Evolutionary conservation across 1,140 invertebrate species (phyloP).

Genomic region (Argopecten irradians): DNA sequence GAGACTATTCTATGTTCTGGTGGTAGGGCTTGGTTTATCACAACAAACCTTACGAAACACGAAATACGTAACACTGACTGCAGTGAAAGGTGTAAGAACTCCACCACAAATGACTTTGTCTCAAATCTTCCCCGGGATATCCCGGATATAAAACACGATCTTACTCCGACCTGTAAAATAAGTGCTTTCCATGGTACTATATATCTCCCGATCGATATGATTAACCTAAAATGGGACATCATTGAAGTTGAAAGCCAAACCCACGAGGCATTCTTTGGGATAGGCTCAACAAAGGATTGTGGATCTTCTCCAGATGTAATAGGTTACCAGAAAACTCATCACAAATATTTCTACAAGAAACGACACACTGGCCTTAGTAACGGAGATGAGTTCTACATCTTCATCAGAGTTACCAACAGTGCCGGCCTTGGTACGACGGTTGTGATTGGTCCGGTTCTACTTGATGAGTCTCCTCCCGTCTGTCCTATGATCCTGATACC

Average conservation of each 20-base stretch:
- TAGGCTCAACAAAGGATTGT: constrained; percentile 24
- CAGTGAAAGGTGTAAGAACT: constrained; percentile 22
- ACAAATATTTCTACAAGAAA: constrained; percentile 36
- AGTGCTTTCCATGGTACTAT: background rate
- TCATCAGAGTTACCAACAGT: constrained; percentile 54
- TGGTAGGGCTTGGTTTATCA: constrained; percentile 32
- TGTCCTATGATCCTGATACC: constrained; percentile 31
- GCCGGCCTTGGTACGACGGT: constrained; percentile 44
- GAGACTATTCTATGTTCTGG: constrained; percentile 43
- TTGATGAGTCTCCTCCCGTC: constrained; percentile 59
- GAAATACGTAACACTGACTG: background rate
- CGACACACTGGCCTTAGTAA: constrained; percentile 48
- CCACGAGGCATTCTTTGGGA: constrained; percentile 41
- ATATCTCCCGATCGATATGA: constrained; percentile 35
- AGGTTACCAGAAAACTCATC: constrained; percentile 38
- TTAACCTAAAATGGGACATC: constrained; percentile 42
- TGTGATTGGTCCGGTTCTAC: constrained; percentile 55
- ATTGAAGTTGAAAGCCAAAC: constrained; percentile 48
- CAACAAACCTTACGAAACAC: constrained; percentile 28
- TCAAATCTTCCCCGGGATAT: background rate
- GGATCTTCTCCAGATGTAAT: constrained; percentile 30
- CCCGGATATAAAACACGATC: background rate
- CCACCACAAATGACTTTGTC: background rate
- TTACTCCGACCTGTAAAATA: background rate
- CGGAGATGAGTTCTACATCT: constrained; percentile 49